Percentiles rank a stretch among this genome's conserved stretches.
Evolutionary conservation across 2,888 invertebrate species (phyloP).

Genomic region (Hyalella azteca): DNA sequence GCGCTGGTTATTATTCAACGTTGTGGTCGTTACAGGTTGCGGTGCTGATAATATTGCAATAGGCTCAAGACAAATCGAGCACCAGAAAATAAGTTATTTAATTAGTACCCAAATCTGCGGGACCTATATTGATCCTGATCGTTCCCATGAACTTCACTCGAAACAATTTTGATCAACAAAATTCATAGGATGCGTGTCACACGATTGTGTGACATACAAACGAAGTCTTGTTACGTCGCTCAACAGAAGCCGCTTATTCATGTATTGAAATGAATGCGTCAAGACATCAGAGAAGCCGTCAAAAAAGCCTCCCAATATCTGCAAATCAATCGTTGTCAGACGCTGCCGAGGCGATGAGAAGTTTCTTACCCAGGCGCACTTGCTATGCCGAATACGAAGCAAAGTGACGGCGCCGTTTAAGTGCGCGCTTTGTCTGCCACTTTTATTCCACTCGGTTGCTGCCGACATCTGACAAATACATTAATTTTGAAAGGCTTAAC

Average conservation of each 20-base stretch:
- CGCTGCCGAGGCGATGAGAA: neutral
- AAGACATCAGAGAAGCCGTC: conserved; percentile 23
- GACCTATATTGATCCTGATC: too few relatives aligned
- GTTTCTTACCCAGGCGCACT: neutral
- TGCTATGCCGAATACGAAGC: conserved; percentile 21
- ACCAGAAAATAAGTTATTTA: too few relatives aligned
- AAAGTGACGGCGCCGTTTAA: neutral
- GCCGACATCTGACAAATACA: neutral
- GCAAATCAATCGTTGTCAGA: conserved; percentile 34
- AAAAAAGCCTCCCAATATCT: conserved; percentile 22
- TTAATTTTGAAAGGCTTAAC: neutral
- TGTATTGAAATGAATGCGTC: conserved; percentile 30
- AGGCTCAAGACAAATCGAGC: too few relatives aligned
- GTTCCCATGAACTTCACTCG: too few relatives aligned
- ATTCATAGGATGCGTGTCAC: too few relatives aligned
- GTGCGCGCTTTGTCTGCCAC: neutral
- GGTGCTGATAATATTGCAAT: too few relatives aligned
- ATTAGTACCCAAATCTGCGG: too few relatives aligned
- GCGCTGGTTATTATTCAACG: too few relatives aligned
- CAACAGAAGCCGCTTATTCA: neutral
- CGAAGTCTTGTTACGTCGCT: too few relatives aligned
- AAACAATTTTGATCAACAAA: too few relatives aligned
- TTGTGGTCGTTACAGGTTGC: too few relatives aligned
- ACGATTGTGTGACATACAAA: too few relatives aligned
- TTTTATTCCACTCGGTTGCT: conserved; percentile 10